phyloP scores from a whole-genome alignment of 2,797 vertebrate genomes.

The Bradypus variegatus region DNA sequence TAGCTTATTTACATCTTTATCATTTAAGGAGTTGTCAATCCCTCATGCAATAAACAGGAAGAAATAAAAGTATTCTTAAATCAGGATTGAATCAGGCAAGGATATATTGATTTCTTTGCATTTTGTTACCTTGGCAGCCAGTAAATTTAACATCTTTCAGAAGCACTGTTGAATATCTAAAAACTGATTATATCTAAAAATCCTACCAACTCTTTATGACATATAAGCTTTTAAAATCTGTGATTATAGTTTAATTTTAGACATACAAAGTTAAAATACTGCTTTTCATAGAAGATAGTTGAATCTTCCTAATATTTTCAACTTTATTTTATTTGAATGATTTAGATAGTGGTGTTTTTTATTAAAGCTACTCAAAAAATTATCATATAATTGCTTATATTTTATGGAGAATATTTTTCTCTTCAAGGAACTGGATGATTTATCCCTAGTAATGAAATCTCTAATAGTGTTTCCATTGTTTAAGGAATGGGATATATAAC shows the following conservation, averaged over 20 bases:
- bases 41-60: not conserved
- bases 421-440: not conserved
- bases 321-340: constrained; percentile 14
- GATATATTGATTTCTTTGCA: not conserved
- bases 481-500: not conserved
- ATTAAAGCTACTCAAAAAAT: not conserved
- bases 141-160: not conserved
- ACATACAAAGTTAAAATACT: not conserved
- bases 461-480: not conserved
- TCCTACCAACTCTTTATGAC: not conserved
- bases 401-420: not conserved
- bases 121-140: not conserved
- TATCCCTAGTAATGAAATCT: not conserved
- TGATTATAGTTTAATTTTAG: not conserved
- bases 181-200: not conserved
- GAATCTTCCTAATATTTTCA: not conserved
- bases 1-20: not conserved
- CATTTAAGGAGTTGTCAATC: not conserved
- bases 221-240: not conserved
- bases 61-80: not conserved
- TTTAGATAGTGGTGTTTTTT: not conserved
- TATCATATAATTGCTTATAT: not conserved
- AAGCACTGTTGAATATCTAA: not conserved
- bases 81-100: not conserved
- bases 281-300: not conserved